Percentiles rank a stretch among this genome's conserved stretches.
These are phyloP conservation scores for Smutsia gigantea DNA, from an alignment of 2,797 vertebrate genomes.

Conservation along the genomic window DNA sequence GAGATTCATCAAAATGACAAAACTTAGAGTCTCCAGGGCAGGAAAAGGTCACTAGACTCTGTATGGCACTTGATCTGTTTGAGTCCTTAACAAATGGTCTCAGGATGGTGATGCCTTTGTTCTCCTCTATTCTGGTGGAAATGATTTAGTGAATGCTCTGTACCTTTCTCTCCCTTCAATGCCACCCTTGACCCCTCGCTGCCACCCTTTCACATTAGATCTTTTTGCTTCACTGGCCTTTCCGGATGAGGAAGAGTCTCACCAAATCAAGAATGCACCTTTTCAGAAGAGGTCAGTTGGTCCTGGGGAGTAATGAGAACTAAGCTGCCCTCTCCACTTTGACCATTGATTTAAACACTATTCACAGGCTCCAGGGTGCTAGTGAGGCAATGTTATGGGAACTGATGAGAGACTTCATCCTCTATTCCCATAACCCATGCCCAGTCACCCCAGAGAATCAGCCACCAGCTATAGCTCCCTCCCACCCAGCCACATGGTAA, in stretches of 20 bases:
- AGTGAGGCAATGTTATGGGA: conserved; percentile 48
- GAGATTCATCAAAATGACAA: conserved; percentile 73
- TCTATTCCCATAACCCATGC: conserved; percentile 80
- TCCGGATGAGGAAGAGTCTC: conserved; percentile 71
- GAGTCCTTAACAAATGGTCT: conserved; percentile 59
- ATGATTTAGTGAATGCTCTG: conserved; percentile 61
- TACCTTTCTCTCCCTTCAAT: conserved; percentile 68
- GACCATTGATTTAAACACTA: conserved; percentile 70
- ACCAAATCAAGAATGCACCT: conserved; percentile 72
- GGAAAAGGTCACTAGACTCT: conserved; percentile 43
- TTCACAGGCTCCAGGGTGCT: conserved; percentile 64
- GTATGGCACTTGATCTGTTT: background rate
- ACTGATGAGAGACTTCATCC: conserved; percentile 37
- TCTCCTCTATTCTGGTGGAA: conserved; percentile 69
- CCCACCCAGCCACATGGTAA: conserved; percentile 55
- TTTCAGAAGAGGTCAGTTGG: conserved; percentile 74
- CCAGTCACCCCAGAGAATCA: conserved; percentile 80
- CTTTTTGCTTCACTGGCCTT: conserved; percentile 71
- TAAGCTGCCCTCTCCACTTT: conserved; percentile 60
- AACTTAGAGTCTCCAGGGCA: conserved; percentile 55
- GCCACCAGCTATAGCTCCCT: conserved; percentile 66
- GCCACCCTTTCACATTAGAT: conserved; percentile 71
- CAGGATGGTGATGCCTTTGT: conserved; percentile 19
- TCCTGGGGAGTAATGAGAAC: conserved; percentile 60
- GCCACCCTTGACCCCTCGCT: conserved; percentile 72